phyloP scores from a whole-genome alignment of 2,113 vertebrate species.

The Entelurus aequoreus region DNA sequence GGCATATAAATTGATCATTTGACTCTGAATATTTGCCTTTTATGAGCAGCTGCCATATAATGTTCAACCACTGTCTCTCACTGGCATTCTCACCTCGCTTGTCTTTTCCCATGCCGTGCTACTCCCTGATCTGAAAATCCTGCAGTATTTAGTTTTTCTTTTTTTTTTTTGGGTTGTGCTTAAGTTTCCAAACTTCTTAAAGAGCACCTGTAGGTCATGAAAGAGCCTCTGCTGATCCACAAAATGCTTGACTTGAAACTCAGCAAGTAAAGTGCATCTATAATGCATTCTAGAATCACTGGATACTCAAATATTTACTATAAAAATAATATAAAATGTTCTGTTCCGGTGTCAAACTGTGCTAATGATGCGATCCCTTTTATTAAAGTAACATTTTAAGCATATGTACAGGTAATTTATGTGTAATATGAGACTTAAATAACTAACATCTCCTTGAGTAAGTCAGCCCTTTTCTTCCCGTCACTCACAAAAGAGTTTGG shows the following conservation, averaged over 20 bases:
- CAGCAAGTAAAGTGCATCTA: background rate
- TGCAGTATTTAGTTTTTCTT: background rate
- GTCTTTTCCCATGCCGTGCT: slow-evolving; percentile 22
- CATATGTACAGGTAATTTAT: too few species aligned
- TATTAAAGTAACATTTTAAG: background rate
- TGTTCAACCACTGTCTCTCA: slow-evolving; percentile 28
- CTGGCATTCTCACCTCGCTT: slow-evolving; percentile 7
- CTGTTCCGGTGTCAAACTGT: too few species aligned
- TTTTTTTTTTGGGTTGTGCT: slow-evolving; percentile 1
- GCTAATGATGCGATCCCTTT: background rate
- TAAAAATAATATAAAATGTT: background rate
- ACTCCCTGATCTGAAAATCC: slow-evolving; percentile 46
- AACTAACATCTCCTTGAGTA: too few species aligned
- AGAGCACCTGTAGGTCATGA: slow-evolving; percentile 22
- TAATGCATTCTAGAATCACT: background rate
- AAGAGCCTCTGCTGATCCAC: slow-evolving; percentile 15
- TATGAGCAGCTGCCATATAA: slow-evolving; percentile 19
- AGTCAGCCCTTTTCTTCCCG: too few species aligned
- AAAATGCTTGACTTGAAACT: slow-evolving; percentile 32
- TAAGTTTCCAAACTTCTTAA: slow-evolving; percentile 27
- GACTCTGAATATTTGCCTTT: slow-evolving; percentile 10
- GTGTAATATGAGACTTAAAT: too few species aligned
- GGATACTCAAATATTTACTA: background rate
- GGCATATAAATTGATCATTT: slow-evolving; percentile 19
- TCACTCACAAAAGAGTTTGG: too few species aligned